Evolutionary conservation across 2,888 invertebrate species (phyloP).

Genomic region (Endomychus coccineus): DNA sequence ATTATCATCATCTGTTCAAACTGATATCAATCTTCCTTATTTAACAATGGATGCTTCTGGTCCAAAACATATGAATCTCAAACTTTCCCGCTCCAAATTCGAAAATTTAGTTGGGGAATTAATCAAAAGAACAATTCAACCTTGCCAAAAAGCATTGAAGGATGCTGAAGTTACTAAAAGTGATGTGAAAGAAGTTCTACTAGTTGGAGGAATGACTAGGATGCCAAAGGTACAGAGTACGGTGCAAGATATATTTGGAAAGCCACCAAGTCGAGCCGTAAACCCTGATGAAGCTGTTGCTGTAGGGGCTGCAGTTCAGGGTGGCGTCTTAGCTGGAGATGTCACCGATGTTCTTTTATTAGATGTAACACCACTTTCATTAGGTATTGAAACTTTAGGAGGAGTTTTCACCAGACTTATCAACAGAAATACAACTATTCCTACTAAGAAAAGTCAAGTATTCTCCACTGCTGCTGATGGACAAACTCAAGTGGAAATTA

Average conservation of each 20-base stretch:
- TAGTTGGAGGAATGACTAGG: slow-evolving; percentile 97
- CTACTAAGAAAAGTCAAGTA: slow-evolving; percentile 97
- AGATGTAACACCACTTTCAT: slow-evolving; percentile 95
- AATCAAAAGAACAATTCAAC: slow-evolving; percentile 83
- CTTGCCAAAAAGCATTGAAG: slow-evolving; percentile 72
- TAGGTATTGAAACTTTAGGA: slow-evolving; percentile 90
- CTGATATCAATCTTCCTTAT: slow-evolving; percentile 97
- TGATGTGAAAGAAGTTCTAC: slow-evolving; percentile 93
- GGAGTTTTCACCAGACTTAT: slow-evolving; percentile 70
- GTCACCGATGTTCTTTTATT: slow-evolving; percentile 95
- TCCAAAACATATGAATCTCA: slow-evolving; percentile 97
- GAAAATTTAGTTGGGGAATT: slow-evolving; percentile 86
- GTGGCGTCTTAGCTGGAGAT: slow-evolving; percentile 92
- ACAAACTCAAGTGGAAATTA: slow-evolving; percentile 98
- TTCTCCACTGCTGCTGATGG: slow-evolving; percentile 99
- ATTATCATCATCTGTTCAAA: slow-evolving; percentile 89
- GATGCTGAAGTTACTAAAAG: slow-evolving; percentile 88
- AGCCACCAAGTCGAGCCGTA: slow-evolving; percentile 87
- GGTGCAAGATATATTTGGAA: slow-evolving; percentile 84
- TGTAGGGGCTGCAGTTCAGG: slow-evolving; percentile 97
- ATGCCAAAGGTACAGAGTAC: slow-evolving; percentile 81
- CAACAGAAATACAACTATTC: slow-evolving; percentile 95
- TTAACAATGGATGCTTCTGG: slow-evolving; percentile 94
- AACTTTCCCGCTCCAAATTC: slow-evolving; percentile 88
- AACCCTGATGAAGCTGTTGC: slow-evolving; percentile 99